phyloP scores from a whole-genome alignment of 2,797 vertebrate species.

The Peromyscus nudipes region DNA sequence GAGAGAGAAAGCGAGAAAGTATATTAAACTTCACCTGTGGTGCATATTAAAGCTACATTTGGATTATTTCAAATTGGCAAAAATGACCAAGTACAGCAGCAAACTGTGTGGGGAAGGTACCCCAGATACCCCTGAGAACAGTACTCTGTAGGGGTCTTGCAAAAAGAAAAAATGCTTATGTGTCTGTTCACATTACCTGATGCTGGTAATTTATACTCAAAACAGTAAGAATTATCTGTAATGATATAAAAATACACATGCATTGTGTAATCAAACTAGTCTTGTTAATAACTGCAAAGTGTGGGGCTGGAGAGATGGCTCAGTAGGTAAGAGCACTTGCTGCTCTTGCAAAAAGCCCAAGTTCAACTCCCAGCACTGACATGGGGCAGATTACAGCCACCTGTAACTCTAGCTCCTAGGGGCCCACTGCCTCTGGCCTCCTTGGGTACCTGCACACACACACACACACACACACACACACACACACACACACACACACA shows the following conservation, averaged over 20 bases:
- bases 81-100: background rate
- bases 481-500: background rate
- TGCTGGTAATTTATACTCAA: background rate
- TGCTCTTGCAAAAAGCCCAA: background rate
- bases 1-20: too few relatives aligned
- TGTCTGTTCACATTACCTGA: background rate
- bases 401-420: background rate
- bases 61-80: background rate
- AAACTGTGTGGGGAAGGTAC: rapidly evolving
- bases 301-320: background rate
- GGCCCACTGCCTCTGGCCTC: background rate
- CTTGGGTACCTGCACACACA: background rate
- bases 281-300: background rate
- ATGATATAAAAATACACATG: background rate
- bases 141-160: background rate
- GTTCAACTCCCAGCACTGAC: background rate
- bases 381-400: background rate
- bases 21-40: background rate
- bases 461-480: background rate
- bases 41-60: background rate
- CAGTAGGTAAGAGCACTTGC: background rate
- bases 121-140: rapidly evolving
- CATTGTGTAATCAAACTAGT: rapidly evolving
- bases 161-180: background rate
- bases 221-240: background rate